These are phyloP conservation scores for Centropus unirufus DNA, from an alignment of 2,113 vertebrate genomes.

Conservation along the genomic window DNA sequence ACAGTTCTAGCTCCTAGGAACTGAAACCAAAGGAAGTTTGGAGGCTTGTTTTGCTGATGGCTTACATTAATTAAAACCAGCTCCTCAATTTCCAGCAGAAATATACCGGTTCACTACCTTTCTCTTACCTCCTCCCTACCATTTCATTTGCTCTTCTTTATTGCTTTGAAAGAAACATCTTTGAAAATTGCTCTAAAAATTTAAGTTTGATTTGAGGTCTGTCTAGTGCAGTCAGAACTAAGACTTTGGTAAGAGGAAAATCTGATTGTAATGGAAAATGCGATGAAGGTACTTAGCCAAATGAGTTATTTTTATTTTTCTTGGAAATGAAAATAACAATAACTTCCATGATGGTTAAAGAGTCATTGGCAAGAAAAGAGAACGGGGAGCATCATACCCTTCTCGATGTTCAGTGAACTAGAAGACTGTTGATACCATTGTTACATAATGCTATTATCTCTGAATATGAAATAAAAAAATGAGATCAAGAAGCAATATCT, in stretches of 20 bases:
- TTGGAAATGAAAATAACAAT: not conserved
- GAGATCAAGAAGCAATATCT: not conserved
- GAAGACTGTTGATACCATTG: not conserved
- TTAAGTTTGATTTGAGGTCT: not conserved
- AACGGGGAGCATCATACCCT: not conserved
- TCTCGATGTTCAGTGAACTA: not conserved
- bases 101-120: not conserved
- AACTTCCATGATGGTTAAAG: not conserved
- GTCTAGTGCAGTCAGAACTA: not conserved
- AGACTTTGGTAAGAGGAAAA: not conserved
- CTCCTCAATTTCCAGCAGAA: not conserved
- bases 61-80: not conserved
- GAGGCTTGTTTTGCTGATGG: not conserved
- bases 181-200: not conserved
- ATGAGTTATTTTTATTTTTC: not conserved
- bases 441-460: not conserved
- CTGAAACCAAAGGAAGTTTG: not conserved
- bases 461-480: not conserved
- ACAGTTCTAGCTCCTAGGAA: not conserved
- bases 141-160: not conserved
- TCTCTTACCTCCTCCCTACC: not conserved
- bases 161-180: not conserved
- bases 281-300: not conserved
- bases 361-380: not conserved
- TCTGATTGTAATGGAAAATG: not conserved